Percentiles rank a stretch among this genome's conserved stretches.
These are phyloP conservation scores for Spheniscus mendiculus DNA, from an alignment of 2,113 vertebrate genomes.

Conservation along the genomic window DNA sequence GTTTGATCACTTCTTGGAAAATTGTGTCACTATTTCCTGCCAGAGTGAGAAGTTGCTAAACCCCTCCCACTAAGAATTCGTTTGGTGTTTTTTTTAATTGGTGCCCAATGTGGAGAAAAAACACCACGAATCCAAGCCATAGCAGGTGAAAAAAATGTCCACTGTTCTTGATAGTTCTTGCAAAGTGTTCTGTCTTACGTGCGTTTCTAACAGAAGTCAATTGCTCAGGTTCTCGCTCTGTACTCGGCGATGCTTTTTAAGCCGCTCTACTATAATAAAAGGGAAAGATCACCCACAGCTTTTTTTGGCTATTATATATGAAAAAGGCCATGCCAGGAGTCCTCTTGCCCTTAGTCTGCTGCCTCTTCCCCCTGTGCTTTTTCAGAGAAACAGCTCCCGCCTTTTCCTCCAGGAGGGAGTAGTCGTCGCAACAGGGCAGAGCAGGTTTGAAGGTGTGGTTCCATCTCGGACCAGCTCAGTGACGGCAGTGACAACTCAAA, in stretches of 20 bases:
- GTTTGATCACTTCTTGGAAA: constrained; percentile 26
- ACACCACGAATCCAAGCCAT: not conserved
- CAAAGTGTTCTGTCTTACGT: not conserved
- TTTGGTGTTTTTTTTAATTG: not conserved
- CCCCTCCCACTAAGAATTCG: not conserved
- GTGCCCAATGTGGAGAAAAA: not conserved
- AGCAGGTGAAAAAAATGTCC: not conserved
- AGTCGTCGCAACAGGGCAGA: rapidly evolving
- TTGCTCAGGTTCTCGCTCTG: not conserved
- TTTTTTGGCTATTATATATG: not conserved
- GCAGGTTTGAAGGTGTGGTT: not conserved
- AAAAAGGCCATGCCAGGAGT: not conserved
- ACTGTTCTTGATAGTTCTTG: not conserved
- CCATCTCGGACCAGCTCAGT: not conserved
- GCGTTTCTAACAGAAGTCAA: not conserved
- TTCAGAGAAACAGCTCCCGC: not conserved
- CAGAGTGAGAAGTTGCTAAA: not conserved
- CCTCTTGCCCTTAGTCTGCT: not conserved
- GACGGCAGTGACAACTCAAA: not conserved
- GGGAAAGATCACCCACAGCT: not conserved
- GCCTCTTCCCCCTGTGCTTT: not conserved
- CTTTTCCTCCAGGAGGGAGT: not conserved
- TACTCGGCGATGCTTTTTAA: not conserved
- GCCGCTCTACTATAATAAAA: not conserved
- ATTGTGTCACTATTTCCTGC: not conserved